Evolutionary conservation across 53 echinoderm and acorn worm genomes (phyloP).

Genomic region (Holothuria scabra): DNA sequence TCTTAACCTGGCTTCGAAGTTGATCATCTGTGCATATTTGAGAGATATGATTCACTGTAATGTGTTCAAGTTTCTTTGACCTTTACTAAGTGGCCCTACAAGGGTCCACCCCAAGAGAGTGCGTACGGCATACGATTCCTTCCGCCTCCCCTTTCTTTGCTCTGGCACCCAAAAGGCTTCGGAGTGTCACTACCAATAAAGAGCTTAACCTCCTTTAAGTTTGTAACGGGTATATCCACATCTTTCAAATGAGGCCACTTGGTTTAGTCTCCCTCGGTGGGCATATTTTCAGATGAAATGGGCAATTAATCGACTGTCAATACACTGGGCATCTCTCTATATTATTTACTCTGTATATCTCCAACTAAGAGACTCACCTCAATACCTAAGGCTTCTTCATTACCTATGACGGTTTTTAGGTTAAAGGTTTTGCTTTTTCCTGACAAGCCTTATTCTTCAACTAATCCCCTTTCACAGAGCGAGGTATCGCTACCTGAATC

Average conservation of each 20-base stretch:
- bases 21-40: conserved; percentile 10
- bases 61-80: not conserved
- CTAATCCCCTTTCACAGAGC: conserved; percentile 50
- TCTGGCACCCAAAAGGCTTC: too few relatives aligned
- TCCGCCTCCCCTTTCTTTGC: conserved; percentile 46
- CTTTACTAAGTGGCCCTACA: conserved; percentile 6
- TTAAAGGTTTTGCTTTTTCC: conserved; percentile 25
- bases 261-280: too few relatives aligned
- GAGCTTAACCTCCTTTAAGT: conserved; percentile 15
- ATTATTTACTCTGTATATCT: too few relatives aligned
- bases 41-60: conserved; percentile 34
- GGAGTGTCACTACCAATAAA: conserved; percentile 54
- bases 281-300: conserved; percentile 32
- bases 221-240: too few relatives aligned
- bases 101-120: conserved; percentile 51
- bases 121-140: too few relatives aligned
- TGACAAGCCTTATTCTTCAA: conserved; percentile 29
- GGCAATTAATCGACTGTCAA: conserved; percentile 57
- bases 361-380: not conserved
- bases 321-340: too few relatives aligned
- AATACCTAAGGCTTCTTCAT: not conserved
- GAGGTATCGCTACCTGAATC: conserved; percentile 58
- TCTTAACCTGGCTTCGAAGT: conserved; percentile 36
- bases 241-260: too few relatives aligned
- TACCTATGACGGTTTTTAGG: conserved; percentile 15